Evolutionary conservation across 2,888 invertebrate genomes (phyloP).

Genomic region (Eilema sororculum): DNA sequence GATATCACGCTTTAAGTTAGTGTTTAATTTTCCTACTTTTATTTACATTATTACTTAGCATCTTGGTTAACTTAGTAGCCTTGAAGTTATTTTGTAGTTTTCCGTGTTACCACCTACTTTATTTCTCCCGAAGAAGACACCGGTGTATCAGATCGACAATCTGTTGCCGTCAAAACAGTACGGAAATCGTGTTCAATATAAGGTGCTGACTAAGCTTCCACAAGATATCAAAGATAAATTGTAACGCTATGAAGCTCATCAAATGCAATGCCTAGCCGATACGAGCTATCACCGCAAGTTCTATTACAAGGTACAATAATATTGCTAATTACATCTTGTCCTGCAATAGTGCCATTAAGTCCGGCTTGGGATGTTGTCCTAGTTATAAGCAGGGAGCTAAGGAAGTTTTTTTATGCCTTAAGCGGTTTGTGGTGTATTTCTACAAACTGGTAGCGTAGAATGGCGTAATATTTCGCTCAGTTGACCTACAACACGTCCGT

Average conservation of each 20-base stretch:
- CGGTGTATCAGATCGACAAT: too few species aligned
- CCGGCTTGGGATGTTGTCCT: neutral
- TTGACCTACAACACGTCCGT: neutral
- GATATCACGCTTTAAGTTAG: neutral
- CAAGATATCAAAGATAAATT: too few species aligned
- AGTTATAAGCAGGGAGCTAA: neutral
- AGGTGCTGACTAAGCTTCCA: too few species aligned
- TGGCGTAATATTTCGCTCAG: neutral
- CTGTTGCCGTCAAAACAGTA: too few species aligned
- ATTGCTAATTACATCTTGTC: neutral
- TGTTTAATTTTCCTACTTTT: conserved; percentile 1
- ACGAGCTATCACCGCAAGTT: neutral
- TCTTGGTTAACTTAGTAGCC: neutral
- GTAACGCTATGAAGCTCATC: neutral
- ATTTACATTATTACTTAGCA: neutral
- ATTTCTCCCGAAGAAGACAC: too few species aligned
- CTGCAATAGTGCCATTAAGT: neutral
- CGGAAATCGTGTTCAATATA: too few species aligned
- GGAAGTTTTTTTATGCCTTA: too few species aligned
- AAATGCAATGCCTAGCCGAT: too few species aligned
- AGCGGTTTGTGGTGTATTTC: neutral
- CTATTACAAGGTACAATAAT: neutral
- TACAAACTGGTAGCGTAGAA: neutral
- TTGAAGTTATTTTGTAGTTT: conserved; percentile 4
- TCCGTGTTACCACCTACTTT: too few species aligned